phyloP scores from a whole-genome alignment of 1,140 invertebrate genomes.

The Trichonephila inaurata region DNA sequence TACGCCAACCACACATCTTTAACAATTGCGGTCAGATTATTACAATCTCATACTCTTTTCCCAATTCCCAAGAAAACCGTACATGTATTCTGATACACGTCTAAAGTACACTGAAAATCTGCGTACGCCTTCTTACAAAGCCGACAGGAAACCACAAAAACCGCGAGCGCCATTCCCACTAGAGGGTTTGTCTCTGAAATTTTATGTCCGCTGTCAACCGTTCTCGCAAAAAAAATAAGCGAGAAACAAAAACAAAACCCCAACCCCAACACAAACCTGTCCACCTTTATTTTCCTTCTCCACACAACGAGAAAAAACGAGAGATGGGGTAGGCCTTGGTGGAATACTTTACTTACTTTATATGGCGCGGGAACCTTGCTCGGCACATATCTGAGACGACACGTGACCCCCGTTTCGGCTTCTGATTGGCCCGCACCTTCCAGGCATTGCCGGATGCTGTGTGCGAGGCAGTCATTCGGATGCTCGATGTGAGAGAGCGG shows the following conservation, averaged over 20 bases:
- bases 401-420: conserved; percentile 87
- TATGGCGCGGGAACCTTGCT: conserved; percentile 64
- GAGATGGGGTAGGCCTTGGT: conserved; percentile 25
- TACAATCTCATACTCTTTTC: too few species aligned
- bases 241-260: not conserved
- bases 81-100: too few species aligned
- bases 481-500: not conserved
- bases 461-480: not conserved
- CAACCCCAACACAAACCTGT: conserved; percentile 34
- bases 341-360: conserved; percentile 67
- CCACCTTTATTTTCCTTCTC: not conserved
- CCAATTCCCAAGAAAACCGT: too few species aligned
- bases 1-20: too few species aligned
- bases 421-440: conserved; percentile 30
- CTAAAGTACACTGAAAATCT: too few species aligned
- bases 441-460: not conserved
- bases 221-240: not conserved
- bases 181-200: not conserved
- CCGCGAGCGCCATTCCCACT: not conserved
- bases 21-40: too few species aligned
- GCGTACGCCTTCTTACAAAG: not conserved
- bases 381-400: conserved; percentile 94
- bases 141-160: not conserved
- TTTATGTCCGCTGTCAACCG: not conserved
- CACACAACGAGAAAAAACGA: conserved; percentile 28